phyloP scores from a whole-genome alignment of 2,888 invertebrate species.

The Stenoptilia bipunctidactyla region DNA sequence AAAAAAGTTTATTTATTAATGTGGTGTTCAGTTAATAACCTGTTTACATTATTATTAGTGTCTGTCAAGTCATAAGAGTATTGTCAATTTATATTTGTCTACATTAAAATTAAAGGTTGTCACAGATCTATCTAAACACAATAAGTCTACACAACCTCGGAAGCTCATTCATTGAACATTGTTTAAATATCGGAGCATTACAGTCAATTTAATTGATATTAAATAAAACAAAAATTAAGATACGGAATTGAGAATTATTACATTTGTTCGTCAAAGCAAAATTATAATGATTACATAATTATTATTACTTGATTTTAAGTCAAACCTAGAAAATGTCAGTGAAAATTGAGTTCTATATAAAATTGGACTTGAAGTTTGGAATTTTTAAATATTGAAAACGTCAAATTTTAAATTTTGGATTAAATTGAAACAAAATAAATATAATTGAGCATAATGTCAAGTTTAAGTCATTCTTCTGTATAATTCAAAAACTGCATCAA shows the following conservation, averaged over 20 bases:
- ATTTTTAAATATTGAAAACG: background rate
- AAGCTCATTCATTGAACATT: conserved; percentile 36
- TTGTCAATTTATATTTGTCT: conserved; percentile 52
- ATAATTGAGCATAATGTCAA: too few relatives aligned
- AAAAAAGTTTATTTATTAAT: conserved; percentile 12
- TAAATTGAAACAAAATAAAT: too few relatives aligned
- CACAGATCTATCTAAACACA: background rate
- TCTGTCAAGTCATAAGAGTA: conserved; percentile 51
- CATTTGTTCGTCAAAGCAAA: too few relatives aligned
- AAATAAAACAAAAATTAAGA: too few relatives aligned
- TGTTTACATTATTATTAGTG: conserved; percentile 19
- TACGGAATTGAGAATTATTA: too few relatives aligned
- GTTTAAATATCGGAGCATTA: background rate
- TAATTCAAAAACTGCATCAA: too few relatives aligned
- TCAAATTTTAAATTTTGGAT: too few relatives aligned
- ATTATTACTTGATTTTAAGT: too few relatives aligned
- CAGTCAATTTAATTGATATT: background rate
- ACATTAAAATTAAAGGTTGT: conserved; percentile 24
- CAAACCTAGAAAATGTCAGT: too few relatives aligned
- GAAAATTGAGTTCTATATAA: too few relatives aligned
- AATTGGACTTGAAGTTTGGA: background rate
- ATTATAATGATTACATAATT: too few relatives aligned
- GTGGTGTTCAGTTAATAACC: conserved; percentile 8
- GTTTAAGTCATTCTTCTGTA: too few relatives aligned
- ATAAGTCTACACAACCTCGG: conserved; percentile 51